Base-by-base conservation (phyloP, 2,797 vertebrate genomes). In the Anolis apletophallus region DNA sequence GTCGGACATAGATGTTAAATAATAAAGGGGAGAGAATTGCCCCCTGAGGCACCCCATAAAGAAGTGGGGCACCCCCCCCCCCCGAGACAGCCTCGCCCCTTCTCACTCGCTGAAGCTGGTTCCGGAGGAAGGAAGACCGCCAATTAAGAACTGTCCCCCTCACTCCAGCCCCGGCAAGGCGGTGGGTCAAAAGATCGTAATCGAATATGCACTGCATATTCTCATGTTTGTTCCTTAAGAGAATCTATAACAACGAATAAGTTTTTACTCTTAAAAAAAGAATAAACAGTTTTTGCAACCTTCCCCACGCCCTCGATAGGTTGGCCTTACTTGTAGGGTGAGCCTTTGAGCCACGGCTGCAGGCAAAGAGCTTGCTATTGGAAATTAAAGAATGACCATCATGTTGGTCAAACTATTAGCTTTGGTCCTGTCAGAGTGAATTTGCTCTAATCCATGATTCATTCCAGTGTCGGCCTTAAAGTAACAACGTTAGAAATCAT, bases 381-480 rank as follows among this genome's bases (percentile, higher is more conserved):
- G 46, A 89, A 85, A 89, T 75, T 74, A 89, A 90, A 89, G 73
- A 32, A 91, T 89, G 52, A 61, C 57, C 72, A 40, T 26, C 72
- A 84, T 71, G 71, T 75, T 86, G 73, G 54, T 86, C 84, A 80
- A 87, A 87, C 40, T 76, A 76, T 81, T 84, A 84, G 77, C 77
- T 73, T 34, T 80, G 83, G n/a, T 71, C 72, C 73, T 87, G 82
- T 89, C 88, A 89, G 34, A 84, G 23, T 81, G 55, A 77, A 85
- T 89, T 89, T 89, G 81, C 23, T 81, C 64, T 87, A 85, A 87
- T 81, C 78, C 77, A 72, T 89, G 85, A 87, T 87, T 87, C 78
- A 67, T 67, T 72, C 85, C 78, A 89, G 85, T 76, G 79, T 77
- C 86, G 72, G 74, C 67, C 64, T 72, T 84, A 81, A 78, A 78